Conservation (phyloP, 2,113 vertebrate species). For the Nyctibius bracteatus region DNA sequence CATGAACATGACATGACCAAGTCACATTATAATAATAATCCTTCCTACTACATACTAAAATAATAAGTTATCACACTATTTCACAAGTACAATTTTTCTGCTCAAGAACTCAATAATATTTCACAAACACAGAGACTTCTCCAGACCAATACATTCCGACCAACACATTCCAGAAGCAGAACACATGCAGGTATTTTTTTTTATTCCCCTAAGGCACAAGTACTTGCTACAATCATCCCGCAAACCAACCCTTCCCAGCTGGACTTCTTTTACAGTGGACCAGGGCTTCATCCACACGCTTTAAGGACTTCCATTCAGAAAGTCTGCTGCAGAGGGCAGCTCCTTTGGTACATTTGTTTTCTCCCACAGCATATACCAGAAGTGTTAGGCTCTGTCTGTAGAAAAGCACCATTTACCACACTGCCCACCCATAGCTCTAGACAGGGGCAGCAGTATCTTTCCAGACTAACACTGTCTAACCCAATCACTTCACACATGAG, state of each 20-base stretch:
- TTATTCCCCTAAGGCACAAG: background rate
- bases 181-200: accelerated
- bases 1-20: accelerated
- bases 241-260: background rate
- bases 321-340: background rate
- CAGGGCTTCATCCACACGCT: background rate
- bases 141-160: background rate
- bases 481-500: accelerated
- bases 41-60: background rate
- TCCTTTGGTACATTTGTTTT: background rate
- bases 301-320: accelerated
- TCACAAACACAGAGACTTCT: background rate
- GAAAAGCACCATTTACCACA: background rate
- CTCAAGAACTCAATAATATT: background rate
- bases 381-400: accelerated
- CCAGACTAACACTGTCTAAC: background rate
- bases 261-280: background rate
- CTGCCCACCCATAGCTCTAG: accelerated
- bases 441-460: background rate
- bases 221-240: background rate
- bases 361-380: background rate
- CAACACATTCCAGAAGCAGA: background rate
- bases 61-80: background rate
- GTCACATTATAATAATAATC: background rate
- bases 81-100: background rate